Evolutionary conservation across 2,888 invertebrate genomes (phyloP), one percentile per base, ranked within the genome.

Genomic region (Patella caerulea): DNA sequence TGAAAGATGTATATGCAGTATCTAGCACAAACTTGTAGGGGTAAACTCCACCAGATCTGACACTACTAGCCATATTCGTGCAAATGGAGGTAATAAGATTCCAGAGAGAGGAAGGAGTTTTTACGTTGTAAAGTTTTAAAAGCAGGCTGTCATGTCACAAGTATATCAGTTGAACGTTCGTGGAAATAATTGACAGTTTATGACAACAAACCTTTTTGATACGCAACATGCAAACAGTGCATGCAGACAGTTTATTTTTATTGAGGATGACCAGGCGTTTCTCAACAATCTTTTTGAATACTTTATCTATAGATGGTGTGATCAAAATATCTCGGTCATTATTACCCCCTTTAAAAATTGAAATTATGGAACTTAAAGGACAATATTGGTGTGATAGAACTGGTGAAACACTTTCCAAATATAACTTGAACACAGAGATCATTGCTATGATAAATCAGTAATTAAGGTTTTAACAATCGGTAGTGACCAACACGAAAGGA

Each of bases 321-420:
- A 76, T 24, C 3, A 72, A 45, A 15, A 71, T 75, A 9, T 71
- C 71, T 29, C 71, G 12, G 19, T 15, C 17, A 17, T 75, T 75
- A 45, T 53, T 76, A 14, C 72, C 72, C 3, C 76, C 76, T 72
- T 76, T 76, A 29, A 59, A 56, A 5, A 76, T 19, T 7, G 69
- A 59, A 76, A 14, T 24, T 24, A 24, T 24, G 24, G 24, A 24
- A 24, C 24, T 24, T 24, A 1, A 24, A 24, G 24, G 24, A 24
- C 24, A 24, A 24, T 24, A 24, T 24, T 24, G 24, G 24, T 24
- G 24, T 24, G 24, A 24, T 24, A 24, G 24, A 24, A 24, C 24
- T 24, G 24, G 24, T 24, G 24, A 24, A 24, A 24, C 24, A 24
- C 24, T 24, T 24, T 24, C 24, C 24, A 24, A 24, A 24, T 24